Evolutionary conservation across 1,140 invertebrate genomes (phyloP).

Genomic region (Saxidomus purpurata): DNA sequence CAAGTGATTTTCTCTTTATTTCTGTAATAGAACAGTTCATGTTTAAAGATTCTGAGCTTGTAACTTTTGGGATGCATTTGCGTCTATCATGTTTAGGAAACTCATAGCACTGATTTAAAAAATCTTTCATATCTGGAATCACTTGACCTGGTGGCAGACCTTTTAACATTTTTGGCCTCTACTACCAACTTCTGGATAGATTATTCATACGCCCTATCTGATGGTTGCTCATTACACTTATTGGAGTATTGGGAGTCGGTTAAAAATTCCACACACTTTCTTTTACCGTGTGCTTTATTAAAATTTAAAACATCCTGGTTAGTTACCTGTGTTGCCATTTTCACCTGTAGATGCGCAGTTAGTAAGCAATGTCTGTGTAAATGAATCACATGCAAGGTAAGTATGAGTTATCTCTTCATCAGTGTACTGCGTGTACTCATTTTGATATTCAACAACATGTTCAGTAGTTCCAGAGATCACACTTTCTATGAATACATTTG

Average conservation of each 20-base stretch:
- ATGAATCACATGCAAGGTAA: constrained; percentile 26
- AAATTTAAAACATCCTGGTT: background rate
- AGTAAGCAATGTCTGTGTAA: constrained; percentile 32
- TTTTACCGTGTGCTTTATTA: background rate
- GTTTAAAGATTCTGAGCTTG: constrained; percentile 12
- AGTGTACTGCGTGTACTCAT: constrained; percentile 19
- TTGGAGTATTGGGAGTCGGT: background rate
- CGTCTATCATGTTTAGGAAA: constrained; percentile 33
- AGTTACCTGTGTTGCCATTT: constrained; percentile 31
- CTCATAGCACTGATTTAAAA: background rate
- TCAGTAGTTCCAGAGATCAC: constrained; percentile 15
- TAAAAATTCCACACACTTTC: constrained; percentile 35
- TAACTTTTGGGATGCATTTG: constrained; percentile 30
- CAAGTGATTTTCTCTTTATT: constrained; percentile 26
- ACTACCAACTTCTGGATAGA: background rate
- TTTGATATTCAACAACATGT: constrained; percentile 27
- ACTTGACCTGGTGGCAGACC: constrained; percentile 1
- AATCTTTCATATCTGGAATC: constrained; percentile 2
- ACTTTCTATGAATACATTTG: constrained; percentile 19
- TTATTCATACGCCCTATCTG: background rate
- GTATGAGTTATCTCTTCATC: constrained; percentile 11
- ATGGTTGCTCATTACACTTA: background rate
- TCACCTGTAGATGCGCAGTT: constrained; percentile 17
- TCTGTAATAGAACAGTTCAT: background rate
- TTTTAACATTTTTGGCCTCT: constrained; percentile 28